Evolutionary conservation across 1,140 invertebrate genomes (phyloP), one percentile per base, ranked within the genome.

Genomic region (Eumaeus atala): DNA sequence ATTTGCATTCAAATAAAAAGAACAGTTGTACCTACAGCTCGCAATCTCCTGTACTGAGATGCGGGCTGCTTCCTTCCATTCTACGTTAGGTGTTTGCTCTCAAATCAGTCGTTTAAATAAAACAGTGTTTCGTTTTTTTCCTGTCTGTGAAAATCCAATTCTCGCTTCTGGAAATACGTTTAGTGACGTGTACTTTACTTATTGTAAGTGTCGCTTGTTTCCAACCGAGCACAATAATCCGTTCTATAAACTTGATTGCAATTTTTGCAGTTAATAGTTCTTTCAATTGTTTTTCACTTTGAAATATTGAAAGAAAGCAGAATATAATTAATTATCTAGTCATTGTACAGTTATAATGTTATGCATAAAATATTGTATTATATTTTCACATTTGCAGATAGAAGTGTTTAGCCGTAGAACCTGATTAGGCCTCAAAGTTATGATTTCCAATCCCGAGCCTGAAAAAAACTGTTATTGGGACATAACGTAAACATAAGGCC

Each of bases 101-200:
- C 70, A 84, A 84, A 84, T 84, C 80, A 84, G 74, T 73, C 68
- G 77, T 77, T 84, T 81, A 79, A 79, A 79, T 76, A 81, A 76
- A 81, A 74, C 70, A 74, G 76, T 74, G 76, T 74, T 77, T 79
- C 72, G 67, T 80, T 79, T 80, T 79, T 83, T 68, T 61, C 59
- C 64, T 62, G 66, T 67, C 69, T 70, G 64, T 67, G 62, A 64
- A 70, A 77, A 75, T 77, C 77, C 74, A 67, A 81, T 79, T 77
- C 66, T 71, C 72, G 71, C 64, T 70, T 60, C 61, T 70, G 64
- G 63, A 74, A 77, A 72, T 67, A 74, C 67, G 62, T 70, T 77
- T 68, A 69, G 66, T 68, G 62, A 70, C 63, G 69, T 82, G 79
- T 77, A 62, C 67, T 70, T 68, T 76, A 59, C 65, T 67, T 64